These are phyloP conservation scores for Zoanthus sansibaricus DNA, from an alignment of 92 coral and sea anemone species.

Conservation along the genomic window DNA sequence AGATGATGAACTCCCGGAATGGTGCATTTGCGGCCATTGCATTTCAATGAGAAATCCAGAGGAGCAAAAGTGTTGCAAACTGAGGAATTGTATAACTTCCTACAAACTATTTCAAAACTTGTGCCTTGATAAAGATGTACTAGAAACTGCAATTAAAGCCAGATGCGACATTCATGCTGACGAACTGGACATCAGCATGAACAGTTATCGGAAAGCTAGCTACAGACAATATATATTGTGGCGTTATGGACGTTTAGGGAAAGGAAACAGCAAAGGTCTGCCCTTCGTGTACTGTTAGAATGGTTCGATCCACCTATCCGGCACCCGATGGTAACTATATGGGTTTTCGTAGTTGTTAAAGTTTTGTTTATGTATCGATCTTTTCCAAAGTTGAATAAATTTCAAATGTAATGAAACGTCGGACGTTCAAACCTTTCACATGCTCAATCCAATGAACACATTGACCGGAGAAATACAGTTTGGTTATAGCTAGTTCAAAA, in stretches of 20 bases:
- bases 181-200: constrained; percentile 54
- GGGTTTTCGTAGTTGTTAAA: constrained; percentile 66
- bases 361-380: neutral
- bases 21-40: constrained; percentile 79
- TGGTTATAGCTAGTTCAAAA: neutral
- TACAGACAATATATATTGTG: constrained; percentile 42
- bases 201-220: constrained; percentile 64
- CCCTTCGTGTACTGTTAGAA: constrained; percentile 64
- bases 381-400: constrained; percentile 3
- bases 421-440: neutral
- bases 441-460: constrained; percentile 7
- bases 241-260: constrained; percentile 67
- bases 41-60: constrained; percentile 58
- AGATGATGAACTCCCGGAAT: constrained; percentile 28
- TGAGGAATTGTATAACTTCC: constrained; percentile 63
- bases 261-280: constrained; percentile 67
- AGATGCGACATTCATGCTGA: constrained; percentile 75
- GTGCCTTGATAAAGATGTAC: constrained; percentile 64
- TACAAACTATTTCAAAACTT: constrained; percentile 56
- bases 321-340: constrained; percentile 72
- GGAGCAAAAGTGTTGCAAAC: constrained; percentile 67
- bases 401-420: constrained; percentile 11
- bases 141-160: constrained; percentile 66
- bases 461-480: constrained; percentile 7
- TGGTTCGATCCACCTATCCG: constrained; percentile 62